Evolutionary conservation across 2,113 vertebrate genomes (phyloP).

Genomic region (Sylvilagus bachmani): DNA sequence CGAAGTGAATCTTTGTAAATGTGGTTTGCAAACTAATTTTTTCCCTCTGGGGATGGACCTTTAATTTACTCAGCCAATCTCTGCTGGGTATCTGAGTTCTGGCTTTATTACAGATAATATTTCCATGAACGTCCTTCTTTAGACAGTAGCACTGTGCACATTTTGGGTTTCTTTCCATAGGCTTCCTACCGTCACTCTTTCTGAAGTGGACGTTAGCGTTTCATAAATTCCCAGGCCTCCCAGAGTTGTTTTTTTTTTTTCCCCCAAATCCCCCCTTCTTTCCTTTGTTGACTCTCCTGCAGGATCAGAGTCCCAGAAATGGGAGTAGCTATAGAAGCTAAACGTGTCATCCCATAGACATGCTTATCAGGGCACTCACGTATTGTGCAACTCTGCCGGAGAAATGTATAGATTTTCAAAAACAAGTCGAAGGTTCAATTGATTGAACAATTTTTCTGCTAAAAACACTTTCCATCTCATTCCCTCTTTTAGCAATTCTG

Average conservation of each 20-base stretch:
- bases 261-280: conserved; percentile 74
- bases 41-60: background rate
- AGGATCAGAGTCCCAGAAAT: conserved; percentile 37
- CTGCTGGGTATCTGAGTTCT: background rate
- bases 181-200: conserved; percentile 48
- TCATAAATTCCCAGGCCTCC: conserved; percentile 75
- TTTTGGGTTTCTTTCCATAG: background rate
- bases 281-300: conserved; percentile 79
- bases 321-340: background rate
- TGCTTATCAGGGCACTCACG: conserved; percentile 64
- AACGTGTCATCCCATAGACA: conserved; percentile 73
- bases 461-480: background rate
- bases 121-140: background rate
- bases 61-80: background rate
- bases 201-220: background rate
- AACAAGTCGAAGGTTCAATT: conserved; percentile 67
- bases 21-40: background rate
- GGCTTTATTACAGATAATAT: background rate
- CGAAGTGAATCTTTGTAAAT: background rate
- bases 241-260: conserved; percentile 4
- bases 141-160: background rate
- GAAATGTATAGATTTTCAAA: conserved; percentile 72
- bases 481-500: fast-evolving
- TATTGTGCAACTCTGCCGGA: conserved; percentile 65
- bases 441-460: conserved; percentile 18